Evolutionary conservation across 2,888 invertebrate genomes (phyloP), one percentile per base, ranked within the genome.

Genomic region (Maniola hyperantus): DNA sequence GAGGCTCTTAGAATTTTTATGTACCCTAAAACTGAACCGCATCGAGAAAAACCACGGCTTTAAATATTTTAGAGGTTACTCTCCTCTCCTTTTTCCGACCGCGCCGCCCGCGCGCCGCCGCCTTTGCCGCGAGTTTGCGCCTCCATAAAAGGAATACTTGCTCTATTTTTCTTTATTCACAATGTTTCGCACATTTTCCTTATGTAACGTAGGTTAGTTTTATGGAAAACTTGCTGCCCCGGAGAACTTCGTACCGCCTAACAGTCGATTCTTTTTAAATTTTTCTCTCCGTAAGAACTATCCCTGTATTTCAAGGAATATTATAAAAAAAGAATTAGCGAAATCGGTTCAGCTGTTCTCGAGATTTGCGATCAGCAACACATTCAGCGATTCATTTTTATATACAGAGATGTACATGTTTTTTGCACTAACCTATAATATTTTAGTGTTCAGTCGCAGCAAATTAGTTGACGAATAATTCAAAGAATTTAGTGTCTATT

Each of bases 1-100:
- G 50, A 50, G 5, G 5, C 50, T 26, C 20, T 20, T 26, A 11
- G 10, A 50, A 18, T 11, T 50, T 50, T 20, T 20, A 57, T 13
- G 42, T 42, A 13, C 57, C 57, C 42, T 20, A 39, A 4, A 15
- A 13, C 42, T 42, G 11, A 42, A 42, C 36, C 10, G 42, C 20
- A 11, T 20, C 11, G 57, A 11, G 57, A 20, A 57, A 54, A 42
- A 20, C 57, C 20, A 20, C 10, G 1, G 57, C 42, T 57, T 39
- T 42, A 20, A 57, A 57, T 57, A 20, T 57, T 57, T 39, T 20
- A 57, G 39, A 42, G 36, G 39, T 39, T 54, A 54, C 8, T 7
- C 34, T 39, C 18, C 8, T 39, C 18, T 18, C 18, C 39, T 39
- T 39, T 18, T 36, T 11, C 18, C 7, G 55, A n/a, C 18, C 20